Conservation (phyloP, 2,888 invertebrate species). For the Agriopis leucophaearia region DNA sequence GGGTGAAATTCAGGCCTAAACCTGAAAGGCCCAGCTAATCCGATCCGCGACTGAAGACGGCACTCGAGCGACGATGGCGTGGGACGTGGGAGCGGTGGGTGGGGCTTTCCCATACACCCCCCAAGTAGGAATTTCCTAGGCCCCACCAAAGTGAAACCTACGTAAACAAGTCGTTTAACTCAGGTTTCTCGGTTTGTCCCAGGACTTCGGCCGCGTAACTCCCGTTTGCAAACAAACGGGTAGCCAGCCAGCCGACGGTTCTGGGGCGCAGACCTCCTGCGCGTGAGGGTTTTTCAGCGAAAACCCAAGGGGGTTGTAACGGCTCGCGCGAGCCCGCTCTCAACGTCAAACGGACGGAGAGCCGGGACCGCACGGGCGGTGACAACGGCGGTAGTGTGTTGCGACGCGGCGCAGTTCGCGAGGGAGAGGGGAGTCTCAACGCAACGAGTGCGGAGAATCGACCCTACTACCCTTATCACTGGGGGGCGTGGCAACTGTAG, state of each 20-base stretch:
- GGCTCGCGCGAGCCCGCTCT: not conserved
- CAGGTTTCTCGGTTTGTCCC: too few species aligned
- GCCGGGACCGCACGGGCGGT: not conserved
- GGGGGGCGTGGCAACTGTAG: too few species aligned
- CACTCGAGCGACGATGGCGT: not conserved
- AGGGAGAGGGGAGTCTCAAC: not conserved
- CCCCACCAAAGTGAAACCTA: too few species aligned
- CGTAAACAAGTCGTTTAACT: too few species aligned
- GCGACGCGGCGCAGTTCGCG: not conserved
- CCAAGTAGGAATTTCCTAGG: too few species aligned
- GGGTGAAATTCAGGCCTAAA: not conserved
- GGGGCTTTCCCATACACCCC: too few species aligned
- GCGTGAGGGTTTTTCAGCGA: not conserved
- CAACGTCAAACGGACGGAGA: not conserved
- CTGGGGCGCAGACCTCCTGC: not conserved
- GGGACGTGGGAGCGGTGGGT: too few species aligned
- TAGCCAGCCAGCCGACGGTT: too few species aligned
- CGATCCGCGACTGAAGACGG: not conserved
- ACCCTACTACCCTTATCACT: too few species aligned
- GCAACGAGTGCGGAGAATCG: too few species aligned
- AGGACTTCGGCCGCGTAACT: too few species aligned
- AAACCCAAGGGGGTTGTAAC: not conserved
- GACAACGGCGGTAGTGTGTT: not conserved
- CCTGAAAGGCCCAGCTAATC: not conserved
- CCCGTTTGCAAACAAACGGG: too few species aligned